A percentile compares a stretch with the other conserved stretches of the same genome.
These are phyloP conservation scores for Microcebus griseorufus DNA, from an alignment of 2,113 vertebrate species.

Conservation along the genomic window DNA sequence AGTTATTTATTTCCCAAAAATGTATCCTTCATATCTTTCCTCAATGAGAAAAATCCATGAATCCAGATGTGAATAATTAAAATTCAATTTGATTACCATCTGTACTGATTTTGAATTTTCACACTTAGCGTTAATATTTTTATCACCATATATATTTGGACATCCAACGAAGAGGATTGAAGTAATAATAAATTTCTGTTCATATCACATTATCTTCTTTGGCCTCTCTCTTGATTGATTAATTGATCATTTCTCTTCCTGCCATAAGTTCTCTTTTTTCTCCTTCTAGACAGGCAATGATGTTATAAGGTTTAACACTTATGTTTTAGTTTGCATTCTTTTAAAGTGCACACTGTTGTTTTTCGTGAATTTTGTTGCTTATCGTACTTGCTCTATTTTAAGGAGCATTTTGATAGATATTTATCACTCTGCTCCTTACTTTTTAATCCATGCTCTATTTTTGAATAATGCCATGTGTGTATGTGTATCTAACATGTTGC, in stretches of 20 bases:
- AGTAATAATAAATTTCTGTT: slow-evolving; percentile 5
- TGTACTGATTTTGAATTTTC: slow-evolving; percentile 29
- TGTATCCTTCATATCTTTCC: slow-evolving; percentile 42
- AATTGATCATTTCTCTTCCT: background rate
- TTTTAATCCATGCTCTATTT: background rate
- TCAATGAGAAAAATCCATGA: slow-evolving; percentile 36
- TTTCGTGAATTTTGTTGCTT: background rate
- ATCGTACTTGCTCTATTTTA: background rate
- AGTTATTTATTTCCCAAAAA: slow-evolving; percentile 49
- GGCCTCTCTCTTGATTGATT: background rate
- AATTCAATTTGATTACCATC: slow-evolving; percentile 50
- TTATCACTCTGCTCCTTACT: background rate
- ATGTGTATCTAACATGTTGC: background rate
- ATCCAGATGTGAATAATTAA: slow-evolving; percentile 62
- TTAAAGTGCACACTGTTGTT: background rate
- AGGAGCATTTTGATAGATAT: background rate
- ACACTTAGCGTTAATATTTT: slow-evolving; percentile 30
- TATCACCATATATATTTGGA: background rate
- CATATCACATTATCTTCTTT: background rate
- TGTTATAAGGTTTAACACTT: background rate
- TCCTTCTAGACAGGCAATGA: background rate
- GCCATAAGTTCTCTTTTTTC: background rate
- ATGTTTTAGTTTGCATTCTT: background rate
- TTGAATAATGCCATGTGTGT: background rate
- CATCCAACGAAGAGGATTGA: background rate